Conservation (phyloP, 2,113 vertebrate genomes). For the Leiothrix lutea region DNA sequence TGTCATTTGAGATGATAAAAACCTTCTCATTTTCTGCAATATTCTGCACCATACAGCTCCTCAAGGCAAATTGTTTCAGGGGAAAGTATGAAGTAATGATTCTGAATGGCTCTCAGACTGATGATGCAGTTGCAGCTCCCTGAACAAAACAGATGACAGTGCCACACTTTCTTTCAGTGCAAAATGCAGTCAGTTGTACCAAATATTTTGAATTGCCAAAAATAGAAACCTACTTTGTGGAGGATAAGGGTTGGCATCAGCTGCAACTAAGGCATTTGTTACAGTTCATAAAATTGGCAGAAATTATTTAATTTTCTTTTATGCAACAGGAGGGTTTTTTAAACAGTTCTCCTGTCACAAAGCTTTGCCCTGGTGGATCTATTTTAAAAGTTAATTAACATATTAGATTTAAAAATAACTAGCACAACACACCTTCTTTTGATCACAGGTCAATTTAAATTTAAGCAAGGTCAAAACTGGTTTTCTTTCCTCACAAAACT, state of each 20-base stretch:
- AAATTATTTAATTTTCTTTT: conserved; percentile 35
- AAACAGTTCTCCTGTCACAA: not conserved
- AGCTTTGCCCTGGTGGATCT: not conserved
- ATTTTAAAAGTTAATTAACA: not conserved
- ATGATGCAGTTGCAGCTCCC: not conserved
- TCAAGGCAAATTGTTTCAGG: not conserved
- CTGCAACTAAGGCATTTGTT: conserved; percentile 59
- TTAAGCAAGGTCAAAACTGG: not conserved
- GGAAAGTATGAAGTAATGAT: not conserved
- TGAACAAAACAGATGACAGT: conserved; percentile 12
- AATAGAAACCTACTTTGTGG: conserved; percentile 66
- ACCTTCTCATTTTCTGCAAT: not conserved
- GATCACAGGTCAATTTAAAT: not conserved
- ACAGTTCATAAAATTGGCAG: conserved; percentile 47
- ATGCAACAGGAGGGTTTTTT: not conserved
- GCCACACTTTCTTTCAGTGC: conserved; percentile 21
- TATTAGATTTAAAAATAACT: not conserved
- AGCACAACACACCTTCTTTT: not conserved
- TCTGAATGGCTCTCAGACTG: not conserved
- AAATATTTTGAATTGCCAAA: conserved; percentile 60
- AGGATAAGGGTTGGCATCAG: conserved; percentile 56
- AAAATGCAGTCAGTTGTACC: conserved; percentile 58
- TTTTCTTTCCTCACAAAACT: not conserved
- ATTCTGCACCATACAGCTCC: not conserved
- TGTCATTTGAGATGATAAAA: not conserved